Evolutionary conservation across 1,140 invertebrate genomes (phyloP), one percentile per base, ranked within the genome.

Genomic region (Drosophila sulfurigaster): DNA sequence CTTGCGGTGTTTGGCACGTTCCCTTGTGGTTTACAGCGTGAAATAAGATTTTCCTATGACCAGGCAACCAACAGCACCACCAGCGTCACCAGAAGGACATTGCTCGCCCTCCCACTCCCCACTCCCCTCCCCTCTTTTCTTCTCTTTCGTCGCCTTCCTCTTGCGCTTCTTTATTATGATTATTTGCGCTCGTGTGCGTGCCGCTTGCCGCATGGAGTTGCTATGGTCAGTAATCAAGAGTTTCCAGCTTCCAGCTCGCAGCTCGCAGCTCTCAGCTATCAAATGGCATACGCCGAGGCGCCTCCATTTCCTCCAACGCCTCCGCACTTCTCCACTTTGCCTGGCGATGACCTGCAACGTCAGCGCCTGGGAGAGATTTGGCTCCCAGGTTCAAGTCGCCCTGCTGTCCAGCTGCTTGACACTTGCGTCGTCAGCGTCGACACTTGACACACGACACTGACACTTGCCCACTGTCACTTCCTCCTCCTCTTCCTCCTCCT

Each of bases 1-100:
- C 83, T 87, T 87, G 83, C 83, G 83, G 83, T 88, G 73, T 87
- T 82, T 82, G 83, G 77, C 83, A 88, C 83, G 83, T 88, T 88
- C 83, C 83, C 83, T 88, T 88, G 83, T 88, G 83, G 85, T 81
- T 89, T 87, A 75, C 83, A 88, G 83, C 83, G 83, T 88, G 83
- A 88, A 88, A 88, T 88, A 88, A 88, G 83, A 88, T 88, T 88
- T 88, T 88, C 77, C 79, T 79, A 75, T 65, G 52, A 66, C 78
- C 46, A 56, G 35, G 28, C 48, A 30, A n/a, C n/a, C 28, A 41
- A n/a, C 51, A 46, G 20, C 32, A 32, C 32, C 32, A 32, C 32
- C 32, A 32, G 51, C 30, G 35, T 4, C 48, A 67, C 25, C 41
- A 58, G 28, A 16, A 51, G 32, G 20, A 16, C 46, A 30, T 30